Evolutionary conservation across 2,888 invertebrate genomes (phyloP), one percentile per base, ranked within the genome.

Genomic region (Coelopa pilipes): DNA sequence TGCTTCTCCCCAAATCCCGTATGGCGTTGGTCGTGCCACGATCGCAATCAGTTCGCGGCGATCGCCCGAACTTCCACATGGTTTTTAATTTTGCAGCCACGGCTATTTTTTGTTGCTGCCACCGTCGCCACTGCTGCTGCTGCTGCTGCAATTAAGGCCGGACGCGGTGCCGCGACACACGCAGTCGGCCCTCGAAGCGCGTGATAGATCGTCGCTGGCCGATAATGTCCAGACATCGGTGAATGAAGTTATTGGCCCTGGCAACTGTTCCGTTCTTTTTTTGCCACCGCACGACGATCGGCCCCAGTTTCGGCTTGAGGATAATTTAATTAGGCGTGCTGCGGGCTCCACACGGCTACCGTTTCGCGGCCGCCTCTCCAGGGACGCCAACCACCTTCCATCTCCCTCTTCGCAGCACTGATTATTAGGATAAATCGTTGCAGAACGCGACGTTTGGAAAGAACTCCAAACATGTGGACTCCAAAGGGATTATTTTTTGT

Each of bases 31-130:
- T 71, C 71, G 55, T 75, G 76, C 74, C 74, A 75, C 80, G 83
- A 82, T 82, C 78, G 79, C 82, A 81, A 83, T 82, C 83, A 34
- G 79, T 68, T 71, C 73, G 49, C 62, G 19, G 21, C 53, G 65
- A n/a, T 34, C 2, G 34, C 7, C 7, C 34, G 34, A 34, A 34
- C 34, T 34, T 34, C 34, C 34, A 34, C 34, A 34, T 34, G 34
- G 34, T 34, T 34, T 34, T 34, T 34, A 34, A 34, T 34, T 34
- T 34, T 34, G 34, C 34, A 4, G 60, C 47, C 49, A 62, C 70
- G 45, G 50, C 34, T 50, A 17, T 69, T 78, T 78, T 79, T 79
- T n/a, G n/a, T n/a, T n/a, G n/a, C n/a, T n/a, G n/a, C n/a, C n/a
- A 78, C 81, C 80, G 81, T 80, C 73, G 74, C 15, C 47, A 34